Base-by-base conservation (phyloP, 2,113 vertebrate genomes). In the Chunga burmeisteri region DNA sequence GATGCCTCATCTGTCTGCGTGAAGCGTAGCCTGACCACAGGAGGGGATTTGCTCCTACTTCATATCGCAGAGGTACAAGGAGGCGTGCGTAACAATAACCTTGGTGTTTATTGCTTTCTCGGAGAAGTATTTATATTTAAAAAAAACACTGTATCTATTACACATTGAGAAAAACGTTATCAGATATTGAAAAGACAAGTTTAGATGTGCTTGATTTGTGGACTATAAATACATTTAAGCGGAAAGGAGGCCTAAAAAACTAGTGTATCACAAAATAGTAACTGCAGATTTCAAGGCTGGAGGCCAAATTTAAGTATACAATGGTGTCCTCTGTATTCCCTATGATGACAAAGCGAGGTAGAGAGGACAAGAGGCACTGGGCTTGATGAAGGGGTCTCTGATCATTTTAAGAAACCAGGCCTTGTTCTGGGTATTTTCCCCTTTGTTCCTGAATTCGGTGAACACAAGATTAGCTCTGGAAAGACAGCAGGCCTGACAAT, bases 1-100 rank as follows among this genome's bases (percentile, higher is more conserved):
- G 36, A 61, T 40, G 50, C 26, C 56, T 82, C 47, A 26, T 18
- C 22, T 36, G 7, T 17, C 62, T 58, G 36, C 18, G 3, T 4
- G 2, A 9, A 86, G 62, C 25, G 29, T 0, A 40, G 81, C 61
- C 68, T 49, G 61, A 40, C 63, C 80, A 38, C 4, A 26, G 75
- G 29, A 38, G 47, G 46, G 58, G 67, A 55, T 75, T 67, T 71
- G 42, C 34, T 83, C 40, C 50, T 32, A 5, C 23, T 75, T 50
- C 53, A 4, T 26, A 7, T 16, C 3, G 4, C 78, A 85, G 44
- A 52, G 61, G 14, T 9, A 55, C 2, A 6, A 86, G 38, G 29
- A 78, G n/a, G 47, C 0, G 0, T 17, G n/a, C 1, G 0, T 23
- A 74, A 72, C 59, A 55, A 30, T 34, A 83, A 66, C 20, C 14